Percentiles rank a stretch among this genome's conserved stretches.
Evolutionary conservation across 1,140 invertebrate genomes (phyloP).

Genomic region (Sipha flava): DNA sequence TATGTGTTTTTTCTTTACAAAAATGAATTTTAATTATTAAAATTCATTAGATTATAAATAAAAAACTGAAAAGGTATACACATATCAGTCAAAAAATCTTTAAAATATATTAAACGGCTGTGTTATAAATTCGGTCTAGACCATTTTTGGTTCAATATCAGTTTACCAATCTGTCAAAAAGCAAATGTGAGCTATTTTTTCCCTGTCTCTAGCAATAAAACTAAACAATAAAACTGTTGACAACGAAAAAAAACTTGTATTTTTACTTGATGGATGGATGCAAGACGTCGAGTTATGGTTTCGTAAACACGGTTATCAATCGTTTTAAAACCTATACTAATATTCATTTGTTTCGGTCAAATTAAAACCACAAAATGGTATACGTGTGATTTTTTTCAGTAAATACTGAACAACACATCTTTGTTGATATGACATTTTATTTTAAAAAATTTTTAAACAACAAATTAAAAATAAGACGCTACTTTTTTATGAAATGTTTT

Average conservation of each 20-base stretch:
- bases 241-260: conserved; percentile 1
- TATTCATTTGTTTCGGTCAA: not conserved
- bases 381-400: not conserved
- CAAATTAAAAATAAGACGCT: too few species aligned
- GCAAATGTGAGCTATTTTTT: conserved; percentile 18
- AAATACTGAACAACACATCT: not conserved
- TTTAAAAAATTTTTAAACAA: not conserved
- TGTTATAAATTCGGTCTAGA: not conserved
- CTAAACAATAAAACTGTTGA: conserved; percentile 27
- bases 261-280: not conserved
- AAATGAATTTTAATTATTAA: not conserved
- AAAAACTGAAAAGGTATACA: not conserved
- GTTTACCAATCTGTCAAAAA: conserved; percentile 14
- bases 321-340: not conserved
- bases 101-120: not conserved
- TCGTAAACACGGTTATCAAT: not conserved
- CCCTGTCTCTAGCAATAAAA: not conserved
- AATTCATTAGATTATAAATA: not conserved
- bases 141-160: not conserved
- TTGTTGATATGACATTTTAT: not conserved
- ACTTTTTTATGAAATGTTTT: not conserved
- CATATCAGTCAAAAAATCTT: too few species aligned
- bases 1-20: not conserved
- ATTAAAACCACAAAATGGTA: not conserved
- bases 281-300: not conserved